A percentile compares a stretch with the other conserved stretches of the same genome.
Conservation (phyloP, 2,888 invertebrate genomes). For the Chymomyza caudatula region DNA sequence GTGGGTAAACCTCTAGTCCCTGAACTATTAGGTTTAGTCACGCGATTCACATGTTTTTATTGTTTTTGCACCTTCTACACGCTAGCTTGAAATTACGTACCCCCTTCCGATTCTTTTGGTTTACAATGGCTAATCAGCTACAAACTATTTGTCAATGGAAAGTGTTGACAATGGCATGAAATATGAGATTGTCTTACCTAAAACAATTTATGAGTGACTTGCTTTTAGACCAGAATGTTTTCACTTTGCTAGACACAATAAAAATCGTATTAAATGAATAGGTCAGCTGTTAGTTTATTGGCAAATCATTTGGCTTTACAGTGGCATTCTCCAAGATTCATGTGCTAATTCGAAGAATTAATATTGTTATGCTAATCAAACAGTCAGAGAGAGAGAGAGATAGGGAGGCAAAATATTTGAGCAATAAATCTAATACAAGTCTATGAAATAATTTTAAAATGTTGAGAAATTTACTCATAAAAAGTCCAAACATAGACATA, state of each 20-base stretch:
- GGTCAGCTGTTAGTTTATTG: not conserved
- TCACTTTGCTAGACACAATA: not conserved
- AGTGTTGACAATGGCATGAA: not conserved
- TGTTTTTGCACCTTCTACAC: not conserved
- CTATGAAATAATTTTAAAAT: too few species aligned
- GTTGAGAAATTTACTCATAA: too few species aligned
- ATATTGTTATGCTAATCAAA: not conserved
- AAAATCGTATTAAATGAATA: not conserved
- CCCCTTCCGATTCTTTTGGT: not conserved
- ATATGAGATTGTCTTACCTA: not conserved
- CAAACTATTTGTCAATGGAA: not conserved
- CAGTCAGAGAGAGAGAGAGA: not conserved
- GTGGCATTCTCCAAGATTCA: not conserved
- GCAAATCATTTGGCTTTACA: not conserved
- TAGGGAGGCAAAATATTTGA: too few species aligned
- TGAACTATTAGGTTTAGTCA: conserved; percentile 27
- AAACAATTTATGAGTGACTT: not conserved
- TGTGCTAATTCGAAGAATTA: not conserved
- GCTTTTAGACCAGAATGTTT: not conserved
- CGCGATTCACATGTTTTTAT: conserved; percentile 29
- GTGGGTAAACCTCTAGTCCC: not conserved
- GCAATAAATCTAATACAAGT: too few species aligned
- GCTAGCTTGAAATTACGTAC: not conserved
- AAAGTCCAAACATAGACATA: too few species aligned
- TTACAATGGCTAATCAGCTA: not conserved